A percentile compares a stretch with the other conserved stretches of the same genome.
These are phyloP conservation scores for Linurgus olivaceus DNA, from an alignment of 2,797 vertebrate species.

Conservation along the genomic window DNA sequence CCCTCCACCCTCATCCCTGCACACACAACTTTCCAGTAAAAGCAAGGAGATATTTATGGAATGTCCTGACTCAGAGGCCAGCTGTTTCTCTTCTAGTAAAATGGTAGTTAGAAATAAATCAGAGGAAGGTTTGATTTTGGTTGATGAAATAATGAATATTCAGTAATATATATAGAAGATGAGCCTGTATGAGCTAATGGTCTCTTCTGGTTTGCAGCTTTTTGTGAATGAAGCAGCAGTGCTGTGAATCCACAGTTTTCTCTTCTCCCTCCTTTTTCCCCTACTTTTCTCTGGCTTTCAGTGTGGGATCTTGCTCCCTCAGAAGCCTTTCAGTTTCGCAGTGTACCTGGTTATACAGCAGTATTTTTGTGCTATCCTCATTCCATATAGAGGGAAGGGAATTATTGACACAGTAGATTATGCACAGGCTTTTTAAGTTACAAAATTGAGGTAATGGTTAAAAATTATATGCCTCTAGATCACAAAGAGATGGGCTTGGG, in stretches of 20 bases:
- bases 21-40: constrained; percentile 50
- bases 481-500: constrained; percentile 52
- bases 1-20: constrained; percentile 50
- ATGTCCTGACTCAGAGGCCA: constrained; percentile 69
- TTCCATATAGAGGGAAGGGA: neutral
- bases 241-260: neutral
- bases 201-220: constrained; percentile 40
- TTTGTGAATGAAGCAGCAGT: constrained; percentile 55
- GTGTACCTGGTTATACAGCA: neutral
- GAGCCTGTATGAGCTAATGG: constrained; percentile 59
- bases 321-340: neutral
- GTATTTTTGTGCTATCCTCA: constrained; percentile 39
- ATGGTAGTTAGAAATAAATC: constrained; percentile 71
- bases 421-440: constrained; percentile 34
- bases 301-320: constrained; percentile 2
- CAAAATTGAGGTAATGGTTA: constrained; percentile 42
- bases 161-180: constrained; percentile 66
- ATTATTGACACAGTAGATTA: constrained; percentile 5
- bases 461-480: constrained; percentile 47
- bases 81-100: constrained; percentile 72
- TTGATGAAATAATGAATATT: constrained; percentile 69
- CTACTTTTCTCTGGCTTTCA: constrained; percentile 5
- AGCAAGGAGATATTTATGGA: constrained; percentile 69
- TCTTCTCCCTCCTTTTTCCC: neutral
- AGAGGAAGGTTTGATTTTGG: constrained; percentile 66